Percentiles rank a stretch among this genome's conserved stretches.
Conservation (phyloP, 2,113 vertebrate genomes). For the Chlamydotis undulata region DNA sequence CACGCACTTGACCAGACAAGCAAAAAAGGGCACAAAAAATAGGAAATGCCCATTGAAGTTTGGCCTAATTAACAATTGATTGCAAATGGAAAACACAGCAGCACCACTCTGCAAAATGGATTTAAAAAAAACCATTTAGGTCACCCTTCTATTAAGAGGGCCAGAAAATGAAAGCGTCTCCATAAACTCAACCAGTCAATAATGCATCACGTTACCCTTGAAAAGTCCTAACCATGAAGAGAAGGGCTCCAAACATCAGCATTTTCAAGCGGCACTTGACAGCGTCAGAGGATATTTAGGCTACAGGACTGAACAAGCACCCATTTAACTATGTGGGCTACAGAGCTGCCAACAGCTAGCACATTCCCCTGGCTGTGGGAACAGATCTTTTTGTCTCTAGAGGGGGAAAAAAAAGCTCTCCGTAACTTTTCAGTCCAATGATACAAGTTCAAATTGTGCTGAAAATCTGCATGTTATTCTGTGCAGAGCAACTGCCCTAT, state of each 20-base stretch:
- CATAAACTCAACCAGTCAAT: not conserved
- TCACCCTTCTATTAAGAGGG: not conserved
- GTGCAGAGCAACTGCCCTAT: not conserved
- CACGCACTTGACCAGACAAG: not conserved
- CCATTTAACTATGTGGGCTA: not conserved
- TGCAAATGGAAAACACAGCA: not conserved
- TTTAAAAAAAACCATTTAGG: not conserved
- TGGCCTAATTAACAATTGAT: not conserved
- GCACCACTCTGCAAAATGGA: not conserved
- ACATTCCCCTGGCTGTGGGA: not conserved
- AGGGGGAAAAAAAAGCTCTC: not conserved
- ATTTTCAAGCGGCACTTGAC: fast-evolving
- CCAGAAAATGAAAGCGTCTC: not conserved
- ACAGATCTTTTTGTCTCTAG: not conserved
- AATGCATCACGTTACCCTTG: not conserved
- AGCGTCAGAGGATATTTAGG: not conserved
- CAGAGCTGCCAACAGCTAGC: not conserved
- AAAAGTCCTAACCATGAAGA: not conserved
- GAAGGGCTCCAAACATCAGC: not conserved
- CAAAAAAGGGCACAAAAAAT: not conserved
- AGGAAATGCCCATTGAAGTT: not conserved
- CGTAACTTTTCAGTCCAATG: not conserved
- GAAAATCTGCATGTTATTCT: not conserved
- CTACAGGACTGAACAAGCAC: not conserved
- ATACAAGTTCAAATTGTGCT: not conserved